A percentile compares a stretch with the other conserved stretches of the same genome.
phyloP scores from a whole-genome alignment of 2,113 vertebrate species.

The Danio rerio region GRCz12tu NC_133195.1:51905501-51906000 shows the following conservation, averaged over 20 bases:
- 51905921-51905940: too few species aligned
- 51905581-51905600: conserved; percentile 58
- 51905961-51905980: too few species aligned
- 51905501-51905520: conserved; percentile 61
- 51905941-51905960: too few species aligned
- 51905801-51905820: too few species aligned
- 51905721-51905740: conserved; percentile 21
- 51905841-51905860: too few species aligned
- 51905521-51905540: conserved; percentile 60
- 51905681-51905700: background rate
- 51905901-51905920: too few species aligned
- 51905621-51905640: conserved; percentile 49
- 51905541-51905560: conserved; percentile 60
- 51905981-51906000: too few species aligned
- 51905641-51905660: conserved; percentile 42
- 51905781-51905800: background rate
- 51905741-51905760: conserved; percentile 29
- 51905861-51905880: too few species aligned
- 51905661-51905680: conserved; percentile 46
- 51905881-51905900: too few species aligned
- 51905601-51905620: conserved; percentile 60
- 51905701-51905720: background rate
- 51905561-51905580: conserved; percentile 61
- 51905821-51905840: too few species aligned
- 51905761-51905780: too few species aligned